A percentile compares a stretch with the other conserved stretches of the same genome.
Conservation (phyloP, 1,140 invertebrate species). For the Trialeurodes vaporariorum region DNA sequence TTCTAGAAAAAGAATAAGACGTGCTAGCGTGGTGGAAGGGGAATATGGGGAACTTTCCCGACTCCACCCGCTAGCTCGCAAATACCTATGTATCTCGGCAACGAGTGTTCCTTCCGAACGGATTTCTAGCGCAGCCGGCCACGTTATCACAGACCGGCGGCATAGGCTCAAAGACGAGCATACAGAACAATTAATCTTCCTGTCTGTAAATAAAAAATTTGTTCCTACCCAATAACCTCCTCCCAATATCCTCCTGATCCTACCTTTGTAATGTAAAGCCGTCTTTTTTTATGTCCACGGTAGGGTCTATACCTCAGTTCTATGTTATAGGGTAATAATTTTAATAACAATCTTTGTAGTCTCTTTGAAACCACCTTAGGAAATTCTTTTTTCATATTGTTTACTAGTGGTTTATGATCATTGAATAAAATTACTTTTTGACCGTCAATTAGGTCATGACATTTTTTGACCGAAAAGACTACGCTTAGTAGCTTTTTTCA, state of each 20-base stretch:
- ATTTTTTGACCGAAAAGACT: conserved; percentile 25
- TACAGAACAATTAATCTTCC: not conserved
- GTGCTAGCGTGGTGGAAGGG: too few species aligned
- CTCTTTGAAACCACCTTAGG: conserved; percentile 18
- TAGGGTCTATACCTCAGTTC: conserved; percentile 8
- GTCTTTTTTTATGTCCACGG: too few species aligned
- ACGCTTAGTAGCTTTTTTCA: conserved; percentile 31
- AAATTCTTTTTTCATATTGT: conserved; percentile 23
- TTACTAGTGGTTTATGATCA: conserved; percentile 33
- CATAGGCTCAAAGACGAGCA: not conserved
- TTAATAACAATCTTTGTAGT: conserved; percentile 8
- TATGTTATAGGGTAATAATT: conserved; percentile 6
- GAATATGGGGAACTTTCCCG: too few species aligned
- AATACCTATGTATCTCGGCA: conserved; percentile 2
- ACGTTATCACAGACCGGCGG: conserved; percentile 5
- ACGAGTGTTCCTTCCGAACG: not conserved
- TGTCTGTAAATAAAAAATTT: too few species aligned
- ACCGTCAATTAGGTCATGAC: conserved; percentile 29
- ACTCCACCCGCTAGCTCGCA: too few species aligned
- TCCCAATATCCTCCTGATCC: too few species aligned
- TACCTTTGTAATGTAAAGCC: too few species aligned
- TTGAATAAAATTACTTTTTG: conserved; percentile 24
- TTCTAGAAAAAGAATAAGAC: too few species aligned
- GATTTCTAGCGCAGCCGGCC: not conserved
- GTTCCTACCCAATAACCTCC: too few species aligned